phyloP scores from a whole-genome alignment of 2,113 vertebrate species.

The Dipodomys ordii region DNA sequence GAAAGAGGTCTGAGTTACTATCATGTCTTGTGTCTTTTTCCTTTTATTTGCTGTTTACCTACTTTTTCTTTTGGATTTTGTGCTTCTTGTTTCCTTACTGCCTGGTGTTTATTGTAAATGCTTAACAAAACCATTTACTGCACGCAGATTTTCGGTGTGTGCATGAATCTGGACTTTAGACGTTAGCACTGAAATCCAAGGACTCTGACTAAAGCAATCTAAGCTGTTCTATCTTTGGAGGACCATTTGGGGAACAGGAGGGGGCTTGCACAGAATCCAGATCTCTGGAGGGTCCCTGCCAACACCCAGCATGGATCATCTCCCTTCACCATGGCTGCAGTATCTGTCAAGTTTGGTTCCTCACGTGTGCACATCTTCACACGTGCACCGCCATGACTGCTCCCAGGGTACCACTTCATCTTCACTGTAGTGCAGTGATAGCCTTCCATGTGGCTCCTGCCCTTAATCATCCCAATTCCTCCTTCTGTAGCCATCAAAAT shows the following conservation, averaged over 20 bases:
- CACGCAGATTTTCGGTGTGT: not conserved
- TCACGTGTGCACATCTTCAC: not conserved
- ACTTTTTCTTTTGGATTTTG: not conserved
- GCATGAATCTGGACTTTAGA: not conserved
- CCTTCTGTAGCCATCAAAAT: not conserved
- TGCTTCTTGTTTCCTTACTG: not conserved
- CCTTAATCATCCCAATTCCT: not conserved
- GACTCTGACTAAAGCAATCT: not conserved
- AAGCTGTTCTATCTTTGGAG: not conserved
- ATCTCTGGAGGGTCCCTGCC: not conserved
- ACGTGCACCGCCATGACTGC: not conserved
- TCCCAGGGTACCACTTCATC: not conserved
- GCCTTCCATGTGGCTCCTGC: not conserved
- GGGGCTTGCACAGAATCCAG: not conserved
- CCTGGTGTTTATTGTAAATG: not conserved
- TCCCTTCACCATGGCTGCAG: accelerated
- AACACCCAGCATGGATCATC: not conserved
- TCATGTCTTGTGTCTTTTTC: not conserved
- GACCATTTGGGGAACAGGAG: too few relatives aligned
- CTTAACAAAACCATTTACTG: not conserved
- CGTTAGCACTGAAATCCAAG: not conserved
- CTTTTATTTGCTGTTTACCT: not conserved
- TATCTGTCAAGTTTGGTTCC: not conserved
- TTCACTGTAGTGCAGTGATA: not conserved
- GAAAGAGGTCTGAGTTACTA: not conserved